Conservation (phyloP, 2,888 invertebrate species). For the Auanema sp. region DNA sequence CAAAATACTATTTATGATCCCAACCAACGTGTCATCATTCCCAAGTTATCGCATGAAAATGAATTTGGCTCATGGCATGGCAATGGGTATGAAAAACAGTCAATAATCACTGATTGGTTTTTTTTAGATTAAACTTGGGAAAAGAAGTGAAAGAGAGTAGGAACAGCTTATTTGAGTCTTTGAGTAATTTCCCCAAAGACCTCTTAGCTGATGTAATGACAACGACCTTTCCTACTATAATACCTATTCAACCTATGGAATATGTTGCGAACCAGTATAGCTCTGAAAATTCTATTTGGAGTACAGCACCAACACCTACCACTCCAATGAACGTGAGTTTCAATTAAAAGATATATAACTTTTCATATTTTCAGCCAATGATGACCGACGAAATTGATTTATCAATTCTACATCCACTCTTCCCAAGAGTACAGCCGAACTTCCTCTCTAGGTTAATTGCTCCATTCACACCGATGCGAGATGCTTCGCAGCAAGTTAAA, state of each 20-base stretch:
- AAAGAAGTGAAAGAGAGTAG: too few relatives aligned
- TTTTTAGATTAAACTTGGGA: too few relatives aligned
- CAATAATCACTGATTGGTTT: too few relatives aligned
- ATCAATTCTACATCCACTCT: conserved; percentile 35
- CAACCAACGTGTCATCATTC: neutral
- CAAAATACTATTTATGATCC: neutral
- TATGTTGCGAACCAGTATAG: neutral
- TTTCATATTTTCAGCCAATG: neutral
- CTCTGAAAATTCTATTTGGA: conserved; percentile 6
- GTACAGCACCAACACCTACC: conserved; percentile 4
- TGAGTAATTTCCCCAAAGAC: too few relatives aligned
- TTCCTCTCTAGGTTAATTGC: conserved; percentile 32
- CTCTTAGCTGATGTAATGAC: too few relatives aligned
- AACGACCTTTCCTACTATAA: too few relatives aligned
- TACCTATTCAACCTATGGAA: too few relatives aligned
- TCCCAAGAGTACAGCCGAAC: conserved; percentile 40
- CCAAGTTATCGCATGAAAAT: neutral
- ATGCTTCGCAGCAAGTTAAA: conserved; percentile 4
- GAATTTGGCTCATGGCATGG: neutral
- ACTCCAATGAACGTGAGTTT: neutral
- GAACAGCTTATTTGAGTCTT: too few relatives aligned
- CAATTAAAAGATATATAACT: neutral
- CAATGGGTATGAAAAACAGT: neutral
- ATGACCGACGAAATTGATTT: conserved; percentile 24
- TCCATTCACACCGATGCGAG: conserved; percentile 19